Conservation (phyloP, 2,797 vertebrate genomes). For the Oophaga sylvatica region DNA sequence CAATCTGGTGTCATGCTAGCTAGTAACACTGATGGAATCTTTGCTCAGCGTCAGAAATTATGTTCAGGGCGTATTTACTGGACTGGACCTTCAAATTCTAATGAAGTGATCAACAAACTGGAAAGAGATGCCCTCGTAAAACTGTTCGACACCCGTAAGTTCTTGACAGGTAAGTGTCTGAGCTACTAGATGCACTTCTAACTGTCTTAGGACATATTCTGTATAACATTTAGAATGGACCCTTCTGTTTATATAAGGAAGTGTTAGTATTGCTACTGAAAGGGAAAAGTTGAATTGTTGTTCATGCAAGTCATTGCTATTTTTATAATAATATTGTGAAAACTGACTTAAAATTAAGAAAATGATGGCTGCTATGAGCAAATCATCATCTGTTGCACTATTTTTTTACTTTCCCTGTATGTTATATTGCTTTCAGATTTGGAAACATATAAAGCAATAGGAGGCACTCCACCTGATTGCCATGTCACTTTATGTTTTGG, state of each 20-base stretch:
- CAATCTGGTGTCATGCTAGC: constrained; percentile 80
- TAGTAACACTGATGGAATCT: constrained; percentile 77
- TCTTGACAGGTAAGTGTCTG: constrained; percentile 71
- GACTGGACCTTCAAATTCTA: constrained; percentile 69
- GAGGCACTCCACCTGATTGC: constrained; percentile 74
- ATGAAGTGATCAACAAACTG: constrained; percentile 72
- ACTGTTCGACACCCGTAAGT: constrained; percentile 76
- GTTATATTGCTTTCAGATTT: constrained; percentile 19
- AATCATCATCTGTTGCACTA: neutral
- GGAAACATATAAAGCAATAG: constrained; percentile 48
- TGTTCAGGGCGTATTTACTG: constrained; percentile 83
- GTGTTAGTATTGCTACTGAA: no score
- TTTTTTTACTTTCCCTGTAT: neutral
- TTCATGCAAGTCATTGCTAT: no score
- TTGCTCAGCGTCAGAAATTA: constrained; percentile 73
- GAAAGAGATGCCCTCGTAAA: constrained; percentile 72
- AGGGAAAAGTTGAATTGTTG: no score
- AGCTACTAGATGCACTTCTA: neutral
- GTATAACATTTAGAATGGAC: neutral
- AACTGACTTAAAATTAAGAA: no score
- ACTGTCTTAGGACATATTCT: neutral
- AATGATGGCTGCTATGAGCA: neutral
- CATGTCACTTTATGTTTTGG: constrained; percentile 83
- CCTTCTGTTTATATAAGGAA: no score
- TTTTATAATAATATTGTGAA: no score